phyloP scores from a whole-genome alignment of 1,140 invertebrate genomes.

The Cephus cinctus region DNA sequence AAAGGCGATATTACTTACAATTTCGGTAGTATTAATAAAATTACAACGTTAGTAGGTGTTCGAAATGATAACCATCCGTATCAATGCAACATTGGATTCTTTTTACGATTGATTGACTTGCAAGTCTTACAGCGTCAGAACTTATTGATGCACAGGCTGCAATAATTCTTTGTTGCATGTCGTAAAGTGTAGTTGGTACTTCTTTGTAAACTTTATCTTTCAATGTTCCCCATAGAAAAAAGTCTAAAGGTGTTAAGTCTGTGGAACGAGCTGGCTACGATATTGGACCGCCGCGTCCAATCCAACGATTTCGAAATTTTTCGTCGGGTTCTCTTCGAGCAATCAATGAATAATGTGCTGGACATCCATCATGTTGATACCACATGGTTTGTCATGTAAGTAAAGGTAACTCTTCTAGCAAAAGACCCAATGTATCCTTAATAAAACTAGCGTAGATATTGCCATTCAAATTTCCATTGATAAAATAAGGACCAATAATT shows the following conservation, averaged over 20 bases:
- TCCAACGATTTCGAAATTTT: too few relatives aligned
- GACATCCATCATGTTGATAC: too few relatives aligned
- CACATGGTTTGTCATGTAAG: slow-evolving; percentile 23
- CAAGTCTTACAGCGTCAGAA: neutral
- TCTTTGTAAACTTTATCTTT: neutral
- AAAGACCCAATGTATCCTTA: slow-evolving; percentile 34
- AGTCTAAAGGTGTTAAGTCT: neutral
- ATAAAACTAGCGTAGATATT: too few relatives aligned
- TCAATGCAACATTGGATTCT: neutral
- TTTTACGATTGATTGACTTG: neutral
- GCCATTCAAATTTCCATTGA: slow-evolving; percentile 21
- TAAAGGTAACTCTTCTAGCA: slow-evolving; percentile 31
- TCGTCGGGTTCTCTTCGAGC: too few relatives aligned
- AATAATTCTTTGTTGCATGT: neutral
- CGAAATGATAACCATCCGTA: neutral
- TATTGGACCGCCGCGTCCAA: neutral
- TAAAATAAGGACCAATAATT: slow-evolving; percentile 32
- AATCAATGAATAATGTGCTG: too few relatives aligned
- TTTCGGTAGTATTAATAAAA: too few relatives aligned
- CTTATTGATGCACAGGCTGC: neutral
- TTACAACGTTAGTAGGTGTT: neutral
- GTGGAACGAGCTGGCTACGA: neutral
- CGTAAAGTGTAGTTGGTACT: neutral
- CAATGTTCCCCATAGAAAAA: neutral
- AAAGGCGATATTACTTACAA: too few relatives aligned